Evolutionary conservation across 2,113 vertebrate species (phyloP).

Genomic region (Ophiodon elongatus): DNA sequence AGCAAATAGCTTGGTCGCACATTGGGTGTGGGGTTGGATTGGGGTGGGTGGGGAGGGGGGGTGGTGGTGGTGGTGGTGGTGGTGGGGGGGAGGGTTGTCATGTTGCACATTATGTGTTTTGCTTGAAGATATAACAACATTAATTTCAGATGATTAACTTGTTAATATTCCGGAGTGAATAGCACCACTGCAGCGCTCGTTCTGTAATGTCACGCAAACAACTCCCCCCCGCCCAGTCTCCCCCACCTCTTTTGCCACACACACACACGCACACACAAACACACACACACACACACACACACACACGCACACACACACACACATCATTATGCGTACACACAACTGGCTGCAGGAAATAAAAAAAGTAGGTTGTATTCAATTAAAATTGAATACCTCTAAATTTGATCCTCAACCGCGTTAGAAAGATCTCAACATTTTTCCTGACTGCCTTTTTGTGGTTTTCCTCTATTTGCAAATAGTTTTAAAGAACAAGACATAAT

Average conservation of each 20-base stretch:
- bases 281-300: conserved; percentile 34
- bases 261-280: conserved; percentile 29
- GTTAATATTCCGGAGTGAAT: conserved; percentile 77
- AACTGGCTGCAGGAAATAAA: conserved; percentile 41
- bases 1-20: conserved; percentile 38
- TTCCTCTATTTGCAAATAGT: not conserved
- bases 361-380: conserved; percentile 53
- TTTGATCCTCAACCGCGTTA: conserved; percentile 41
- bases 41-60: not conserved
- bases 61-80: too few species aligned
- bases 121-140: conserved; percentile 65
- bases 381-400: conserved; percentile 50
- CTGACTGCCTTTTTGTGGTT: not conserved
- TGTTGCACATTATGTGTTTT: conserved; percentile 56
- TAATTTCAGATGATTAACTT: conserved; percentile 83
- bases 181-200: conserved; percentile 47
- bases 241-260: conserved; percentile 5
- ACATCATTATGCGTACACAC: conserved; percentile 34
- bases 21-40: too few species aligned
- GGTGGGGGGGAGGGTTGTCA: not conserved
- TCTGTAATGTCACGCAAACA: conserved; percentile 57
- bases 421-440: conserved; percentile 9
- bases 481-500: not conserved
- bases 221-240: conserved; percentile 32
- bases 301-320: conserved; percentile 37